Base-by-base conservation (phyloP, 2,113 vertebrate genomes). In the Semicossyphus pulcher region DNA sequence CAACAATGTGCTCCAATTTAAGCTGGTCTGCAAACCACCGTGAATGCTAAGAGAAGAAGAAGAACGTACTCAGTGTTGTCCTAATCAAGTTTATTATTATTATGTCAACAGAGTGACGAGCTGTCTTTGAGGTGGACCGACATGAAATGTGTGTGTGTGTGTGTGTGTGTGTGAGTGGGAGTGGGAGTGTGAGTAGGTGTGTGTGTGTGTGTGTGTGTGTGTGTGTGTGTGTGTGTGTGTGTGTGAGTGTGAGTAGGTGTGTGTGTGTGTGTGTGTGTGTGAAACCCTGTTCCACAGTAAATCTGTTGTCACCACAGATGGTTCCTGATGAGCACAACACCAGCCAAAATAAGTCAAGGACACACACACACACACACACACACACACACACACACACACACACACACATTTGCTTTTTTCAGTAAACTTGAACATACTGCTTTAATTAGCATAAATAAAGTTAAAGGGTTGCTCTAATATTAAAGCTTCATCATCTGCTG, bases 221-320 rank as follows among this genome's bases (percentile, higher is more conserved):
- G 37, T 39, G 37, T 39, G 37, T 39, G 3, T 15, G 37, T 39
- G 5, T 49, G 20, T 49, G 6, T 26, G 20, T 49, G 47, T 25
- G 20, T 53, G 10, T 25, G 60, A 51, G 29, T 61, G 37, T 76
- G 20, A 53, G 61, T 68, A 16, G 58, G 37, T 75, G 59, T 59
- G 53, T 76, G 56, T 58, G 48, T 76, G 41, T 25, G 57, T 31
- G 48, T 66, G 68, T 61, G 62, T 58, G 52, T 51, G n/a, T 45
- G 15, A 15, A 26, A 62, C 5, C 20, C 2, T 39, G 59, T 81
- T 83, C 72, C 72, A 85, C 77, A 49, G 70, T 91, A 90, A 90
- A 91, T 90, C 90, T 86, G 82, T 86, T 91, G 77, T 85, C 89
- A 76, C 71, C 67, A 81, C 92, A 93, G 90, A 92, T 92, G 92